Conservation (phyloP, 2,113 vertebrate species). For the Sphyrna mokarran region DNA sequence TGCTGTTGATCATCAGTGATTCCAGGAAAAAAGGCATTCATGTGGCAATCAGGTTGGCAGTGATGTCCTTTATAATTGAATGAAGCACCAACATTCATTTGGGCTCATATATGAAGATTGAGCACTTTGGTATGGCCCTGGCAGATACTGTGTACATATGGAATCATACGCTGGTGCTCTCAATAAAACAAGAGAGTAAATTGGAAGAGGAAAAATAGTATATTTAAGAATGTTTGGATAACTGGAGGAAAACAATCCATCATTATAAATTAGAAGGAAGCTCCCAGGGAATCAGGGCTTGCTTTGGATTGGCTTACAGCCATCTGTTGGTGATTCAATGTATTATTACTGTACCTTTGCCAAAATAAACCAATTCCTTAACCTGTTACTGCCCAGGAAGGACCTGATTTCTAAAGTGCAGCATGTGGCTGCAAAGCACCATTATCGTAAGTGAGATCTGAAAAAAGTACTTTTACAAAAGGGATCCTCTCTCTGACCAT, state of each 20-base stretch:
- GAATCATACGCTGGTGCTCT: not conserved
- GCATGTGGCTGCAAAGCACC: not conserved
- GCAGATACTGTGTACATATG: not conserved
- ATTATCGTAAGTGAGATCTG: not conserved
- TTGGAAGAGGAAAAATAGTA: not conserved
- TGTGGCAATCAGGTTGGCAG: not conserved
- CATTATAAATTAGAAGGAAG: slow-evolving; percentile 9
- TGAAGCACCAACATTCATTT: not conserved
- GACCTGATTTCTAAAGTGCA: not conserved
- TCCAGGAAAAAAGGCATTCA: not conserved
- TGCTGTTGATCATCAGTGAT: not conserved
- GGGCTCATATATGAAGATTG: not conserved
- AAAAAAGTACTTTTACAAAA: not conserved
- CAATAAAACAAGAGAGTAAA: not conserved
- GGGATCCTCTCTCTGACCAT: not conserved
- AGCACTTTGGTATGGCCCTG: not conserved
- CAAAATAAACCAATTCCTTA: slow-evolving; percentile 24
- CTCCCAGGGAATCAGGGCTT: not conserved
- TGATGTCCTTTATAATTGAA: not conserved
- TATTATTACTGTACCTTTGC: not conserved
- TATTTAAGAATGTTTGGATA: slow-evolving; percentile 20
- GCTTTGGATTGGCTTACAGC: slow-evolving; percentile 1
- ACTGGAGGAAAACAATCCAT: slow-evolving; percentile 15
- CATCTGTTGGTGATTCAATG: not conserved
- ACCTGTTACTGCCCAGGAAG: not conserved